Evolutionary conservation across 2,888 invertebrate genomes (phyloP), one percentile per base, ranked within the genome.

Genomic region (Agrilus biguttatus): DNA sequence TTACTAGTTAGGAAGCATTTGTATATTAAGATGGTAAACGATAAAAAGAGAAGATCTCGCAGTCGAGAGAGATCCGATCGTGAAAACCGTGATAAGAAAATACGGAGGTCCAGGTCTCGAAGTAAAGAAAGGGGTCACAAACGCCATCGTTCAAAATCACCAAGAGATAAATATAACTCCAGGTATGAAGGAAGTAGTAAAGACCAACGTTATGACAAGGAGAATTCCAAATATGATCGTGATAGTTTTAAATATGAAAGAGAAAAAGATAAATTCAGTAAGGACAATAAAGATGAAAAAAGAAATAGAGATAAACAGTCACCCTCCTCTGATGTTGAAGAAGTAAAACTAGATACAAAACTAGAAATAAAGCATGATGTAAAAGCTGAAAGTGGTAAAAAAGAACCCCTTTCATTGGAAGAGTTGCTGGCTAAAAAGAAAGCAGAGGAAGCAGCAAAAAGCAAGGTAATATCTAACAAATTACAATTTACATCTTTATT

Each of bases 351-450:
- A 48, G 21, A 40, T 17, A 14, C 54, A 47, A 40, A 59, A 46
- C 44, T 48, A 2, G 57, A 59, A 12, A 36, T 39, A 4, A 54
- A 53, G 44, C 17, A 36, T 19, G 49, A 51, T 1, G 32, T 50
- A n/a, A 57, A 60, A 45, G 46, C 45, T 8, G 61, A 63, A 7
- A 53, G 52, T 14, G 43, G 55, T 23, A 80, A 80, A 54, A 78
- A 74, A 40, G 95, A 96, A 60, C 98, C 98, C 0, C 68, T 97
- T 13, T 97, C 97, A 5, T 69, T 99, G 43, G 98, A 98, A 63
- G 96, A 99, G 62, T 65, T 99, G 35, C 68, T 98, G 39, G 85
- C 90, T 0, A 95, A 93, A 66, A 95, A 95, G 61, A 95, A 97
- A 60, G 90, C 90, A 1, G 95, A 95, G 60, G 93, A 96, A 63